Percentiles rank a stretch among this genome's conserved stretches.
Conservation (phyloP, 2,113 vertebrate genomes). For the Chloroceryle aenea region DNA sequence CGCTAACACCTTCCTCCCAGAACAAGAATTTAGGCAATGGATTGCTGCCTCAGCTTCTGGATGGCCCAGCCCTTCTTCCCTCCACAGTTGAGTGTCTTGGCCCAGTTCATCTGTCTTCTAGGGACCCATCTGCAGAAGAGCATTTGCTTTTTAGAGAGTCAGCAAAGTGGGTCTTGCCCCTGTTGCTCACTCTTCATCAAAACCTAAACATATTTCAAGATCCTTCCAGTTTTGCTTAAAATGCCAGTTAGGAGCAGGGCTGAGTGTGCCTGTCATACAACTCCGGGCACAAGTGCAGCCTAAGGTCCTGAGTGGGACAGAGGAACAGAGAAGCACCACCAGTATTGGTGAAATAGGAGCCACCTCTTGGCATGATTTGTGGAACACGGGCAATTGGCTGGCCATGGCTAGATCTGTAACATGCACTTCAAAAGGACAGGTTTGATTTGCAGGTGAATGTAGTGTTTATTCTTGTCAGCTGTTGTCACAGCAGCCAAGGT, state of each 20-base stretch:
- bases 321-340: neutral
- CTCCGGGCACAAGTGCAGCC: neutral
- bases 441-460: neutral
- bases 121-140: neutral
- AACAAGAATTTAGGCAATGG: neutral
- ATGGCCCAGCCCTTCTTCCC: neutral
- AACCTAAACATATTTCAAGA: neutral
- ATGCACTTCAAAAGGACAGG: rapidly evolving
- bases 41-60: conserved; percentile 51
- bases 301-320: neutral
- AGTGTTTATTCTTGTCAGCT: neutral
- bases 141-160: neutral
- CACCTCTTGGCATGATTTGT: neutral
- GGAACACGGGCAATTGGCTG: neutral
- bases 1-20: conserved; percentile 44
- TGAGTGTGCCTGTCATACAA: neutral
- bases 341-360: neutral
- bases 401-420: neutral
- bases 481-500: neutral
- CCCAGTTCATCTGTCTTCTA: neutral
- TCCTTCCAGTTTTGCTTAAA: neutral
- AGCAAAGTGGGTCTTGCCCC: neutral
- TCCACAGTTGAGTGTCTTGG: neutral
- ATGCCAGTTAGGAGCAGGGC: neutral
- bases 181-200: neutral